Base-by-base conservation (phyloP, 2,113 vertebrate species). In the Aepyceros melampus region DNA sequence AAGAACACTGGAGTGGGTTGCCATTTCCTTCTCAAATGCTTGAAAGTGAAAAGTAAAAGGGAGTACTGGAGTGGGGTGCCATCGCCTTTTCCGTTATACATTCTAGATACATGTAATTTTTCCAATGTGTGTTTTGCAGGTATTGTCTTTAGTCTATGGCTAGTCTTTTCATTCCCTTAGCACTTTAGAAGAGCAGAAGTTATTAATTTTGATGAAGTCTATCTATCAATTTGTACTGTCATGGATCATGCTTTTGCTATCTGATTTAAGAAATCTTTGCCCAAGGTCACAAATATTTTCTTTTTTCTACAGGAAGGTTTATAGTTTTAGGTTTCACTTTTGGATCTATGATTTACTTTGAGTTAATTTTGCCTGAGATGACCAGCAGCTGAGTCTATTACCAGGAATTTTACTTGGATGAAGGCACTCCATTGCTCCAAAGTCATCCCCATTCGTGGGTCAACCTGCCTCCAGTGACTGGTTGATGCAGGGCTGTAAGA, bases 171-270 rank as follows among this genome's bases (percentile, higher is more conserved):
- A 12, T 90, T 92, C 56, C 53, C 31, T 58, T 81, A 56, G 13
- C 11, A 60, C 27, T 51, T 87, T 33, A 78, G 56, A 94, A 86
- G 33, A 89, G 27, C 45, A 67, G 71, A 79, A 84, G 33, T 36
- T 90, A 89, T 91, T 67, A n/a, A 78, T 83, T 96, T 85, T 67
- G 60, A 81, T 82, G 79, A 92, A 78, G 58, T 87, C n/a, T 95
- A 91, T 88, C 86, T 53, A 79, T 67, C 64, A 83, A 29, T 40
- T 58, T 58, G 31, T 74, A 62, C 56, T 74, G 91, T 84, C 60
- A 58, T 45, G 74, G 64, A 25, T 81, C 17, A 74, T 56, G 14
- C 23, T 92, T 94, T 67, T 87, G 62, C 16, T 43, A 60, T 84
- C 25, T 60, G 43, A 90, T 83, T 43, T 92, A 83, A 94, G 58